Conservation (phyloP, 1,140 invertebrate genomes). For the honey bee (Apis mellifera) region Amel_HAv3.1 CM009941.2:11966501-11967000, state of each 20-base stretch:
- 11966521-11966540: neutral
- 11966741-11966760: neutral
- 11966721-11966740: neutral
- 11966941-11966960: neutral
- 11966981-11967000: slow-evolving; percentile 66
- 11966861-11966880: neutral
- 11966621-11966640: neutral
- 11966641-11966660: too few species aligned
- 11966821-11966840: neutral
- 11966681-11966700: neutral
- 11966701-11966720: neutral
- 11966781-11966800: neutral
- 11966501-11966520: neutral
- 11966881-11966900: neutral
- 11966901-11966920: neutral
- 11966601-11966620: too few species aligned
- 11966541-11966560: neutral
- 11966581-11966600: neutral
- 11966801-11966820: neutral
- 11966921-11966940: neutral
- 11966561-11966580: neutral
- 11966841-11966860: neutral
- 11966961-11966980: neutral
- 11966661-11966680: slow-evolving; percentile 4
- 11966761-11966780: neutral